phyloP scores from a whole-genome alignment of 1,140 invertebrate species.

The Brachionus koreanus region DNA sequence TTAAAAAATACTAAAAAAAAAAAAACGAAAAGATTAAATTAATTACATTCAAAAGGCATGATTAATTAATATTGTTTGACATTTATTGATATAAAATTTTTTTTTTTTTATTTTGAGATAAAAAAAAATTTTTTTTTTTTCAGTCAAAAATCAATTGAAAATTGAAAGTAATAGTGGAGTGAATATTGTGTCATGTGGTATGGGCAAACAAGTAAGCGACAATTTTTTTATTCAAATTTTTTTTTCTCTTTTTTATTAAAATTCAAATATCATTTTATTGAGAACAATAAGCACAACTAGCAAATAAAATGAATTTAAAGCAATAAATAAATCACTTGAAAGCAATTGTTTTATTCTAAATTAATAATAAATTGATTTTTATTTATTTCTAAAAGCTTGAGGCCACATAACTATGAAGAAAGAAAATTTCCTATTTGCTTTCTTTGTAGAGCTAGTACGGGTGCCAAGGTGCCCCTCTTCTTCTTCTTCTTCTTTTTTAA shows the following conservation, averaged over 20 bases:
- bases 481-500: too few species aligned
- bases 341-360: background rate
- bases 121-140: background rate
- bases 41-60: too few species aligned
- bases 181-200: constrained; percentile 9
- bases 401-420: background rate
- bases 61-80: background rate
- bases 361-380: background rate
- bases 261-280: background rate
- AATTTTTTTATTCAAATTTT: background rate
- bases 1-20: background rate
- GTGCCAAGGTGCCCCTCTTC: background rate
- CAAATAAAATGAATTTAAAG: background rate
- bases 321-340: too few species aligned
- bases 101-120: background rate
- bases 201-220: constrained; percentile 12
- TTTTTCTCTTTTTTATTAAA: background rate
- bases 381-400: background rate
- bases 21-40: background rate
- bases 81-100: too few species aligned
- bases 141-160: background rate
- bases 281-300: background rate
- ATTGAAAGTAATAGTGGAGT: background rate
- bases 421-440: background rate
- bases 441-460: background rate